A percentile compares a stretch with the other conserved stretches of the same genome.
phyloP scores from a whole-genome alignment of 2,888 invertebrate genomes.

The Leptinotarsa tumamoca region DNA sequence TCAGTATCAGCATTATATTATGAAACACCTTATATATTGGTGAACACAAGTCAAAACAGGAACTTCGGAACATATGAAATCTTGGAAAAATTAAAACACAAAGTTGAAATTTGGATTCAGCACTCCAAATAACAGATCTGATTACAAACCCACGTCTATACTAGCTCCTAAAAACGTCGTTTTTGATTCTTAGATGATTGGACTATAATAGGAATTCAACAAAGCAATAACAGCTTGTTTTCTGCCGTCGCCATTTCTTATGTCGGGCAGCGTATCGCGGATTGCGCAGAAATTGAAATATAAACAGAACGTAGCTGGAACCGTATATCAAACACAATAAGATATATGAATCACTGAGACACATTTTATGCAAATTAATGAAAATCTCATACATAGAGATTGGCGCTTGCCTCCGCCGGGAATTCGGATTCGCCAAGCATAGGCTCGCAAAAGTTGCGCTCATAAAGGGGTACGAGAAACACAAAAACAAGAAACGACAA shows the following conservation, averaged over 20 bases:
- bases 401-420: slow-evolving; percentile 51
- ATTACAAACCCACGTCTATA: too few species aligned
- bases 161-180: too few species aligned
- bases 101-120: too few species aligned
- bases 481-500: not conserved
- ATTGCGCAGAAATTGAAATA: slow-evolving; percentile 52
- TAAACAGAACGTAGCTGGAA: slow-evolving; percentile 57
- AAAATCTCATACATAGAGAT: slow-evolving; percentile 69
- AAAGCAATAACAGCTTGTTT: too few species aligned
- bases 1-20: too few species aligned
- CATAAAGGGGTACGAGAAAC: slow-evolving; percentile 8
- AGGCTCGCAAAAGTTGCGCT: slow-evolving; percentile 10
- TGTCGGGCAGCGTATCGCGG: slow-evolving; percentile 25
- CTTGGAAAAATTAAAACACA: too few species aligned
- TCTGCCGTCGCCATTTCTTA: not conserved
- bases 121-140: too few species aligned
- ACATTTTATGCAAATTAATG: slow-evolving; percentile 68
- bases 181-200: not conserved
- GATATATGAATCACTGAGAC: slow-evolving; percentile 68
- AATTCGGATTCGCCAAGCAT: slow-evolving; percentile 23
- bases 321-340: slow-evolving; percentile 66
- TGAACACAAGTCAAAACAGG: too few species aligned
- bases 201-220: not conserved
- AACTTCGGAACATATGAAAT: too few species aligned
- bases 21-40: too few species aligned